Percentiles rank a stretch among this genome's conserved stretches.
Evolutionary conservation across 2,888 invertebrate genomes (phyloP).

Genomic region (Protonemura montana): DNA sequence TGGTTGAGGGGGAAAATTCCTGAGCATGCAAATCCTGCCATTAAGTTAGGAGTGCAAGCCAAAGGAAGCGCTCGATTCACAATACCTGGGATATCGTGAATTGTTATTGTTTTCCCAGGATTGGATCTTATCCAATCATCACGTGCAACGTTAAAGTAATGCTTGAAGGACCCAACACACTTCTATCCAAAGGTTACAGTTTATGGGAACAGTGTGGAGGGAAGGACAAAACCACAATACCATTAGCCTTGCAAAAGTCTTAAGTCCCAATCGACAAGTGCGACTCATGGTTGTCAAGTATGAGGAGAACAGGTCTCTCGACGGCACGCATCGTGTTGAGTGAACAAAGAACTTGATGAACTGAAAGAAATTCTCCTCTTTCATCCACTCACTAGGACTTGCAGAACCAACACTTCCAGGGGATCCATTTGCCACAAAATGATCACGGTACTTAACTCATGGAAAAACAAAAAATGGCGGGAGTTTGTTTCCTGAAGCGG

Average conservation of each 20-base stretch:
- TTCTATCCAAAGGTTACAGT: slow-evolving; percentile 58
- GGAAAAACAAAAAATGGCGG: slow-evolving; percentile 34
- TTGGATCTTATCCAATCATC: slow-evolving; percentile 50
- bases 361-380: slow-evolving; percentile 51
- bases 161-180: slow-evolving; percentile 57
- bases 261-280: slow-evolving; percentile 52
- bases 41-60: slow-evolving; percentile 50
- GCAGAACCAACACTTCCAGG: slow-evolving; percentile 53
- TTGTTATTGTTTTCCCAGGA: slow-evolving; percentile 50
- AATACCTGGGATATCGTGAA: slow-evolving; percentile 43
- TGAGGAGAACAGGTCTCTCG: slow-evolving; percentile 50
- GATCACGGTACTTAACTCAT: slow-evolving; percentile 50
- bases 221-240: slow-evolving; percentile 56
- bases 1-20: slow-evolving; percentile 51
- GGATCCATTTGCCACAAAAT: slow-evolving; percentile 56
- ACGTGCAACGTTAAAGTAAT: slow-evolving; percentile 51
- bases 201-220: slow-evolving; percentile 58
- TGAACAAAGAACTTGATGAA: slow-evolving; percentile 49
- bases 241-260: slow-evolving; percentile 55
- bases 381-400: slow-evolving; percentile 54
- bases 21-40: slow-evolving; percentile 49
- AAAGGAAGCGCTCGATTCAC: slow-evolving; percentile 35
- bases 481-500: slow-evolving; percentile 23
- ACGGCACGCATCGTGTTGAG: slow-evolving; percentile 39
- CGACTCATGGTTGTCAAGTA: slow-evolving; percentile 57